Evolutionary conservation across 2,797 vertebrate species (phyloP).

Genomic region (Aulostomus chinensis): DNA sequence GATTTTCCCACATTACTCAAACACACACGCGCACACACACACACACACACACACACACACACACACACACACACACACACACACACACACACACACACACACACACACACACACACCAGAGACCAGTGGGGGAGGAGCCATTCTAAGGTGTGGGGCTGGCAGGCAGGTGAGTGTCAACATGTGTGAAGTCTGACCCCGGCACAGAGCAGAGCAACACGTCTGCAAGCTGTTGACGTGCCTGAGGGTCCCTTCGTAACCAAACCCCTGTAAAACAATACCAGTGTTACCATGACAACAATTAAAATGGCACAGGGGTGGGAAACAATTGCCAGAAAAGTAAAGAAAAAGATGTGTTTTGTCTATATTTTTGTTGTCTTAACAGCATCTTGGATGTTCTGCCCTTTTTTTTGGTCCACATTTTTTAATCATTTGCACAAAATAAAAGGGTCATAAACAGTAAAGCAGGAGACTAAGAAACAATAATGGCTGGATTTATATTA

Average conservation of each 20-base stretch:
- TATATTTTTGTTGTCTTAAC: too few relatives aligned
- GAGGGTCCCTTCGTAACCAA: constrained; percentile 28
- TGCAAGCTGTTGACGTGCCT: constrained; percentile 55
- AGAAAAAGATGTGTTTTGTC: neutral
- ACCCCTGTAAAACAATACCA: constrained; percentile 29
- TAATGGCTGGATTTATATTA: constrained; percentile 26
- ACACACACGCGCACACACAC: constrained; percentile 9
- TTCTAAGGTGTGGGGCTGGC: constrained; percentile 32
- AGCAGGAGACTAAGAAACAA: neutral
- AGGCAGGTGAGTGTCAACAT: constrained; percentile 44
- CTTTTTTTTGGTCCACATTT: too few relatives aligned
- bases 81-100: too few relatives aligned
- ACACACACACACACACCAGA: neutral
- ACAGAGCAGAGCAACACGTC: constrained; percentile 38
- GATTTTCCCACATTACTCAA: constrained; percentile 68
- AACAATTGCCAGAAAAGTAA: neutral
- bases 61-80: neutral
- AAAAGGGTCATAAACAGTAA: neutral
- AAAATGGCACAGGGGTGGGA: neutral
- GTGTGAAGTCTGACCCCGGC: constrained; percentile 30
- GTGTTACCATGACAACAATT: neutral
- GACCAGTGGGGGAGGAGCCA: constrained; percentile 29
- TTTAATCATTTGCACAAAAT: too few relatives aligned
- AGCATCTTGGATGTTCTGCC: too few relatives aligned
- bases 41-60: constrained; percentile 36